phyloP scores from a whole-genome alignment of 2,888 invertebrate species.

The Xestobium rufovillosum region DNA sequence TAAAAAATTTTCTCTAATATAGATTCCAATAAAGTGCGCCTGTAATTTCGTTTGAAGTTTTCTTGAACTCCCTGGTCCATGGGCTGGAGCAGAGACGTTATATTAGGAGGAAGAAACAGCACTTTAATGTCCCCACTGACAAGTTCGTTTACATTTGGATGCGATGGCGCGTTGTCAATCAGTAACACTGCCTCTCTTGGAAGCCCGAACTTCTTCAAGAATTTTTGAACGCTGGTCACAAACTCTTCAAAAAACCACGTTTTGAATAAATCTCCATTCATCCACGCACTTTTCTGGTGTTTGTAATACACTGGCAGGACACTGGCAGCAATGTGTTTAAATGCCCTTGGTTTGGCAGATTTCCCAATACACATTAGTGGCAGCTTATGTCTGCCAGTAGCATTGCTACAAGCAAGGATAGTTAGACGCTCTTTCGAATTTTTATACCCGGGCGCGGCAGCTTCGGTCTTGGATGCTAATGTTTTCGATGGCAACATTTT shows the following conservation, averaged over 20 bases:
- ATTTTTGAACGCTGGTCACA: not conserved
- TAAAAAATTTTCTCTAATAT: not conserved
- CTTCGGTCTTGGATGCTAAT: no score
- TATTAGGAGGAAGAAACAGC: no score
- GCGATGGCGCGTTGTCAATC: not conserved
- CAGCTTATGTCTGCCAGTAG: not conserved
- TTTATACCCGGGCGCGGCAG: slow-evolving; percentile 1
- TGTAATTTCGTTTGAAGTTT: not conserved
- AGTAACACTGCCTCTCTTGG: not conserved
- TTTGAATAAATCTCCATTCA: slow-evolving; percentile 1
- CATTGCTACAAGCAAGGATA: no score
- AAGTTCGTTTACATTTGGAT: not conserved
- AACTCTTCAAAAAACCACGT: slow-evolving; percentile 1
- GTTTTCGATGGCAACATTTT: no score
- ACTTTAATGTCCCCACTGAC: not conserved
- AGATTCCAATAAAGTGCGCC: not conserved
- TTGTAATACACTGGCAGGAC: no score
- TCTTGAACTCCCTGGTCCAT: not conserved
- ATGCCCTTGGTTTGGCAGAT: not conserved
- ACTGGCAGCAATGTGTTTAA: no score
- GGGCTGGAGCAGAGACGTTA: no score
- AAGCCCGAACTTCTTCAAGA: not conserved
- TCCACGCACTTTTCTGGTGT: no score
- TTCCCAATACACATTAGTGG: not conserved
- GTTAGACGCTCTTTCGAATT: not conserved